phyloP scores from a whole-genome alignment of 2,113 vertebrate genomes.

The Notiomystis cincta region DNA sequence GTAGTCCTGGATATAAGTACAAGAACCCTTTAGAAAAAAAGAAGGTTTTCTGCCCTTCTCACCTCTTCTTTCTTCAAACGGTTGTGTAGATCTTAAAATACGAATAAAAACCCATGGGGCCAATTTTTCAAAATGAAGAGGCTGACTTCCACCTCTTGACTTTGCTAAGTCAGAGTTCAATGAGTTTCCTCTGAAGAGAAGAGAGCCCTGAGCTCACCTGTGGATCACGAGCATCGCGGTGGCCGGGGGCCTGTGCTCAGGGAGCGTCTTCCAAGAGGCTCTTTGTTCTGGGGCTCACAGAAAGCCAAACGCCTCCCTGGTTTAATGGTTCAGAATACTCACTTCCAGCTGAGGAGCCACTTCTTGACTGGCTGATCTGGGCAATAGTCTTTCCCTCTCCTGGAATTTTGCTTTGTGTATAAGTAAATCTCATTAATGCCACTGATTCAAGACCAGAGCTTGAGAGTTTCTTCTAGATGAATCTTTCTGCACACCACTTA shows the following conservation, averaged over 20 bases:
- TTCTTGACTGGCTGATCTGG: neutral
- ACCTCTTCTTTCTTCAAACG: slow-evolving; percentile 51
- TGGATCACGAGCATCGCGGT: neutral
- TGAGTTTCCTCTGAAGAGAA: neutral
- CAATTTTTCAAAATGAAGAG: slow-evolving; percentile 39
- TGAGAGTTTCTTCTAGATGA: neutral
- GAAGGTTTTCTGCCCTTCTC: slow-evolving; percentile 54
- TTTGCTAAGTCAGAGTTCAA: slow-evolving; percentile 18
- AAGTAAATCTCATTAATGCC: neutral
- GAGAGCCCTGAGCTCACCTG: neutral
- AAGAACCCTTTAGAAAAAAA: slow-evolving; percentile 17
- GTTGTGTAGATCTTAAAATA: slow-evolving; percentile 20
- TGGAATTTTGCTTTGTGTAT: neutral
- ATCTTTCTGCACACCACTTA: neutral
- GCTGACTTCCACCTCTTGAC: neutral
- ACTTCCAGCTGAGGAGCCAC: neutral
- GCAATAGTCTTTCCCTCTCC: neutral
- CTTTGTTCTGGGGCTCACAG: neutral
- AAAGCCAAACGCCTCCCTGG: neutral
- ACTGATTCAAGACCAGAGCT: fast-evolving
- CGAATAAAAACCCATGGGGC: neutral
- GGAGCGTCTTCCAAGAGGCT: fast-evolving
- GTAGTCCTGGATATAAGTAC: slow-evolving; percentile 29
- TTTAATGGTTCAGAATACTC: neutral
- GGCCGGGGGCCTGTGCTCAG: neutral